Evolutionary conservation across 2,888 invertebrate genomes (phyloP).

Genomic region (Ornithoptera priamus): DNA sequence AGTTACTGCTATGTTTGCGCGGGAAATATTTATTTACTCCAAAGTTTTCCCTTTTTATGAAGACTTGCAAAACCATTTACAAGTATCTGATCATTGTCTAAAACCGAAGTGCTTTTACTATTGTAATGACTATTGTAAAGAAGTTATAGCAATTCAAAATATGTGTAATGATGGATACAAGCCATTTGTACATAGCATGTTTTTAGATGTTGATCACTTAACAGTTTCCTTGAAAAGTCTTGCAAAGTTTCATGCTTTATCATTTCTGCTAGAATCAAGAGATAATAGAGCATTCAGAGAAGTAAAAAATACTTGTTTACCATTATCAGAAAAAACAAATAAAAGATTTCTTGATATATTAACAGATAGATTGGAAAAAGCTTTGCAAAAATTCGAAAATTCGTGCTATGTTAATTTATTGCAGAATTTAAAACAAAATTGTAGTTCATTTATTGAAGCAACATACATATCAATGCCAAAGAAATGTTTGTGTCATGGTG

Average conservation of each 20-base stretch:
- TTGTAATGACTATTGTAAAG: conserved; percentile 56
- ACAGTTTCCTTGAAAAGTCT: conserved; percentile 52
- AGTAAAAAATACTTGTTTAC: conserved; percentile 50
- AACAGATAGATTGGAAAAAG: conserved; percentile 60
- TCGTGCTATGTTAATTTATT: conserved; percentile 51
- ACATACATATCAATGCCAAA: conserved; percentile 42
- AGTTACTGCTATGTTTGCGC: conserved; percentile 57
- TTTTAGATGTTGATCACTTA: conserved; percentile 60
- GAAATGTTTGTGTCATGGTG: conserved; percentile 67
- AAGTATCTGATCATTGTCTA: conserved; percentile 37
- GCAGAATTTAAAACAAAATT: conserved; percentile 46
- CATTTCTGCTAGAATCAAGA: conserved; percentile 52
- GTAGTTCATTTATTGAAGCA: conserved; percentile 45
- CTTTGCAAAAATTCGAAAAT: conserved; percentile 48
- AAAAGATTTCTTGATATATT: conserved; percentile 60
- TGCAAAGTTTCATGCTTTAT: conserved; percentile 64
- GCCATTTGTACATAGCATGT: conserved; percentile 48
- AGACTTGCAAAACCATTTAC: conserved; percentile 43
- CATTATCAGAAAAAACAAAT: conserved; percentile 52
- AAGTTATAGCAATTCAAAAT: conserved; percentile 61
- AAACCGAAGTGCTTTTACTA: conserved; percentile 59
- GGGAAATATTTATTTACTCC: conserved; percentile 64
- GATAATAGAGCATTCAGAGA: conserved; percentile 45
- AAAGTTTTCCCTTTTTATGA: conserved; percentile 49
- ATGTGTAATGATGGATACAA: conserved; percentile 55